A percentile compares a stretch with the other conserved stretches of the same genome.
Conservation (phyloP, 2,888 invertebrate species). For the Synanthedon tipuliformis region DNA sequence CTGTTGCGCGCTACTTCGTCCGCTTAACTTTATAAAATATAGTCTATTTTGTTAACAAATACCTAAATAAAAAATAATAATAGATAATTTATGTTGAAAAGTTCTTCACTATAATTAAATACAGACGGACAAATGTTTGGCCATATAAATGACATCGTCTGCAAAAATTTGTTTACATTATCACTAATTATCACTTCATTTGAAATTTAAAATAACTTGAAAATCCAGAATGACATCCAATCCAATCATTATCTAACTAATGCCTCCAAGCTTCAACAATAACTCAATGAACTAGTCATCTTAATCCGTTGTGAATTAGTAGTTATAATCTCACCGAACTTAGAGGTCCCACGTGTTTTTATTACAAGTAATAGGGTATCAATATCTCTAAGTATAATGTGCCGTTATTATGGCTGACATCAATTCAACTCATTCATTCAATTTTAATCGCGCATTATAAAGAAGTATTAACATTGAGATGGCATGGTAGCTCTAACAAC, state of each 20-base stretch:
- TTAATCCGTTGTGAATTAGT: constrained; percentile 14
- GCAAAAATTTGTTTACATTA: background rate
- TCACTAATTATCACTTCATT: background rate
- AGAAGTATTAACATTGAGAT: no score
- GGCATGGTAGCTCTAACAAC: no score
- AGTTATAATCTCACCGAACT: constrained; percentile 17
- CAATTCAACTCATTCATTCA: constrained; percentile 35
- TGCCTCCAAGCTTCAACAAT: background rate
- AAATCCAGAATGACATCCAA: background rate
- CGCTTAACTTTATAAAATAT: no score
- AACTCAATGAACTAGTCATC: constrained; percentile 10
- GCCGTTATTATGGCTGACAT: constrained; percentile 34
- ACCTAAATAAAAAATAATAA: no score
- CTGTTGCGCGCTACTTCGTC: no score
- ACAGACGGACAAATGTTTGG: no score
- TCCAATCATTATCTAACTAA: constrained; percentile 1
- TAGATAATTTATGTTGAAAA: no score
- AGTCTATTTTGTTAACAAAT: no score
- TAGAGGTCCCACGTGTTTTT: constrained; percentile 23
- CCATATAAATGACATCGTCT: background rate
- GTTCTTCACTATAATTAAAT: no score
- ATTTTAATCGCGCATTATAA: constrained; percentile 14
- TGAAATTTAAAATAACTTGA: constrained; percentile 2
- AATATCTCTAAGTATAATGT: constrained; percentile 22
- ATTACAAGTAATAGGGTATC: constrained; percentile 52